Evolutionary conservation across 2,113 vertebrate genomes (phyloP).

Genomic region (Brachionichthys hirsutus): DNA sequence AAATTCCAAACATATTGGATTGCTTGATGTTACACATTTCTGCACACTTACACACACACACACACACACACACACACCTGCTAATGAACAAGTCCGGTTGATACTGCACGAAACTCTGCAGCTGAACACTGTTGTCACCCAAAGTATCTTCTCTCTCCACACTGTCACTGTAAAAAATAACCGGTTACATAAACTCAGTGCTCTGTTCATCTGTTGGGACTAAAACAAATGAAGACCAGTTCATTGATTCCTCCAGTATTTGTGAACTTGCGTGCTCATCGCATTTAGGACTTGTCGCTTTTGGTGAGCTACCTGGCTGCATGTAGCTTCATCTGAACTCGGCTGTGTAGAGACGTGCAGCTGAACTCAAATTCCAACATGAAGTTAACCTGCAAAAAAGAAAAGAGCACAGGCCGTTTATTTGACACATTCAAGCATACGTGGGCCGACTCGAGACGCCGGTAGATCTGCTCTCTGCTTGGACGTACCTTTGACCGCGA

Average conservation of each 20-base stretch:
- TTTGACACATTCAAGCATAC: constrained; percentile 24
- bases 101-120: constrained; percentile 81
- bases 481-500: constrained; percentile 82
- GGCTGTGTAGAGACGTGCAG: constrained; percentile 82
- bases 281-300: neutral
- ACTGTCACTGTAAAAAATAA: constrained; percentile 80
- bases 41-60: neutral
- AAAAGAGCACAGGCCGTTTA: constrained; percentile 6
- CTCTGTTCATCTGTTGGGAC: neutral
- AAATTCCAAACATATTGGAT: neutral
- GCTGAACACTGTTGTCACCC: constrained; percentile 81
- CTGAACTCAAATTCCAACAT: constrained; percentile 92
- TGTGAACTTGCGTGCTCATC: neutral
- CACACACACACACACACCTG: constrained; percentile 81
- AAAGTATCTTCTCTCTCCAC: constrained; percentile 79
- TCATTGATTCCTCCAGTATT: neutral
- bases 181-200: neutral
- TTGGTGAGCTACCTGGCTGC: constrained; percentile 79
- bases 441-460: constrained; percentile 5
- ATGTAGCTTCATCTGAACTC: constrained; percentile 79
- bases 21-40: neutral
- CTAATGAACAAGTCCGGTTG: constrained; percentile 87
- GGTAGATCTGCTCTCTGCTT: neutral
- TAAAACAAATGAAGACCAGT: too few relatives aligned
- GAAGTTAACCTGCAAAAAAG: constrained; percentile 81